Evolutionary conservation across 2,888 invertebrate genomes (phyloP).

Genomic region (Sipha maydis): DNA sequence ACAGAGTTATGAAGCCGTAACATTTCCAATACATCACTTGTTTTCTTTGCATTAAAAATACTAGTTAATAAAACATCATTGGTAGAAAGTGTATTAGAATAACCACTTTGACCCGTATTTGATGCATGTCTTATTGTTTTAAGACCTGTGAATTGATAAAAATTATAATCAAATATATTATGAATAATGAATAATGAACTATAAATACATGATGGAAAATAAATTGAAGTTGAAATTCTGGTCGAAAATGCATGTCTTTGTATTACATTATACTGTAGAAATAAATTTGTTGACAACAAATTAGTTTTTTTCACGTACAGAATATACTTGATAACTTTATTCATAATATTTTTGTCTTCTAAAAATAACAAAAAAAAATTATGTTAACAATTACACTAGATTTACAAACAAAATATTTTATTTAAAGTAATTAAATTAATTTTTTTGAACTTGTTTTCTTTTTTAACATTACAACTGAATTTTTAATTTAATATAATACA

Average conservation of each 20-base stretch:
- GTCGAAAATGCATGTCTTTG: conserved; percentile 13
- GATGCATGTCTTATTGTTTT: neutral
- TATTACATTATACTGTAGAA: neutral
- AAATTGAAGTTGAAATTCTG: neutral
- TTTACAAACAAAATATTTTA: too few species aligned
- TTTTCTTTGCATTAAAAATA: conserved; percentile 69
- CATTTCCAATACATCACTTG: conserved; percentile 69
- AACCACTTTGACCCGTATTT: neutral
- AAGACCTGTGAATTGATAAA: neutral
- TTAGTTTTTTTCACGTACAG: neutral
- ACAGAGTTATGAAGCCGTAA: conserved; percentile 68
- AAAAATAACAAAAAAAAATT: neutral
- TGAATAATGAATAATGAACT: neutral
- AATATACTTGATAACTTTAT: conserved; percentile 21
- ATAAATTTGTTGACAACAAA: conserved; percentile 1
- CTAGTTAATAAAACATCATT: conserved; percentile 69
- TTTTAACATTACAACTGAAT: too few species aligned
- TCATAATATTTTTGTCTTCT: conserved; percentile 24
- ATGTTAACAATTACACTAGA: too few species aligned
- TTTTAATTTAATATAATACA: too few species aligned
- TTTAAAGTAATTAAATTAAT: too few species aligned
- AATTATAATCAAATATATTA: neutral
- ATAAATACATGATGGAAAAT: conserved; percentile 2
- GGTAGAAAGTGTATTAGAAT: neutral
- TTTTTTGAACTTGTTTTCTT: too few species aligned